phyloP scores from a whole-genome alignment of 2,888 invertebrate genomes.

The Heliconius erato region DNA sequence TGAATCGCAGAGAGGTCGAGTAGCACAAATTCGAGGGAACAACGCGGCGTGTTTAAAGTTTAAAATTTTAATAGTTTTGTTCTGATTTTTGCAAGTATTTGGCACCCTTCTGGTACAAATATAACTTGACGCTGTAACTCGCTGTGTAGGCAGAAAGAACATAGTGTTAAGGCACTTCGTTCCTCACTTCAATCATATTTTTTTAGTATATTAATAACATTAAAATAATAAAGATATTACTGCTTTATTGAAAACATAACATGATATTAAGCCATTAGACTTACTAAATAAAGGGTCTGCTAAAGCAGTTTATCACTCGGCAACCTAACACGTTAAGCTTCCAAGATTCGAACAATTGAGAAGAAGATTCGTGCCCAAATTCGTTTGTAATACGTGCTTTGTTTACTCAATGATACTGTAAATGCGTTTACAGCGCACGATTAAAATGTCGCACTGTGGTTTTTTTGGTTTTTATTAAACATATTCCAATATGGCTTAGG shows the following conservation, averaged over 20 bases:
- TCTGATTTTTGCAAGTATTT: neutral
- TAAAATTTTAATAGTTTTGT: slow-evolving; percentile 34
- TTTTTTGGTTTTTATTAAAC: neutral
- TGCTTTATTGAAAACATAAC: slow-evolving; percentile 2
- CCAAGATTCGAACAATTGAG: slow-evolving; percentile 83
- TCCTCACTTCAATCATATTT: neutral
- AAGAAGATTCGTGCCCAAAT: slow-evolving; percentile 67
- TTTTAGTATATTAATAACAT: neutral
- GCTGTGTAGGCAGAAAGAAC: neutral
- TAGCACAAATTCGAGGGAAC: slow-evolving; percentile 45
- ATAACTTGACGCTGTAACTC: neutral
- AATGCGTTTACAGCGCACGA: slow-evolving; percentile 56
- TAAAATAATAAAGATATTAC: neutral
- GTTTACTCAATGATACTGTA: slow-evolving; percentile 61
- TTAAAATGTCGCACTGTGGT: slow-evolving; percentile 14
- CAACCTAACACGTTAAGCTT: slow-evolving; percentile 80
- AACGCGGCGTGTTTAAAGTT: slow-evolving; percentile 37
- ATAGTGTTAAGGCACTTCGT: neutral
- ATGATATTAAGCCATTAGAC: slow-evolving; percentile 37
- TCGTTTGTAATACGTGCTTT: slow-evolving; percentile 75
- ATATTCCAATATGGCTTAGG: no score
- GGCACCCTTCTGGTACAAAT: no score
- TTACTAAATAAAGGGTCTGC: slow-evolving; percentile 42
- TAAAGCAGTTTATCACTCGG: slow-evolving; percentile 77
- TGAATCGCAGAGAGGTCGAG: slow-evolving; percentile 49